Evolutionary conservation across 2,888 invertebrate genomes (phyloP).

Genomic region (Laothoe populi): DNA sequence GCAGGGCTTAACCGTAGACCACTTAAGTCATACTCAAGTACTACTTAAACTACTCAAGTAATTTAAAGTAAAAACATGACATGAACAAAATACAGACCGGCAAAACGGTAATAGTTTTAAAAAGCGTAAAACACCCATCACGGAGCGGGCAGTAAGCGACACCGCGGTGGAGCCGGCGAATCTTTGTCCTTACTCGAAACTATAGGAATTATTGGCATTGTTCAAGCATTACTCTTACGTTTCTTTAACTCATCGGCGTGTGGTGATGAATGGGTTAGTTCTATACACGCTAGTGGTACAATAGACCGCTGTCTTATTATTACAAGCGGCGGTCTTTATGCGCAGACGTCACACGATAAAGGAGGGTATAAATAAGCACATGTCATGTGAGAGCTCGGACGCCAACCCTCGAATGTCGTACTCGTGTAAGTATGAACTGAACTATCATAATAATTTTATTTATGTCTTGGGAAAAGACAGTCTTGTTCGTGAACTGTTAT

Average conservation of each 20-base stretch:
- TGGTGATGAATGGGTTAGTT: conserved; percentile 63
- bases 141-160: conserved; percentile 2
- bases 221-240: conserved; percentile 59
- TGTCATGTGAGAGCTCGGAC: conserved; percentile 56
- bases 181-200: conserved; percentile 40
- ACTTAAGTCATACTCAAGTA: not conserved
- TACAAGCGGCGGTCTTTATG: conserved; percentile 67
- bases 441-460: not conserved
- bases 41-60: not conserved
- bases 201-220: conserved; percentile 61
- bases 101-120: conserved; percentile 25
- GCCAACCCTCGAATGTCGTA: conserved; percentile 19
- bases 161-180: conserved; percentile 37
- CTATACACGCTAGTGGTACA: conserved; percentile 60
- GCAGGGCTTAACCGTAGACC: too few species aligned
- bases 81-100: conserved; percentile 11
- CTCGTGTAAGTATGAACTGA: not conserved
- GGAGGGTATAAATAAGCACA: conserved; percentile 66
- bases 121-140: conserved; percentile 26
- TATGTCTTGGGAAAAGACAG: not conserved
- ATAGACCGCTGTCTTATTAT: conserved; percentile 69
- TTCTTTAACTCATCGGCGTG: conserved; percentile 60
- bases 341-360: conserved; percentile 64
- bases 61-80: conserved; percentile 1
- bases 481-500: too few species aligned